Evolutionary conservation across 23 tunicate species (phyloP), one percentile per base, ranked within the genome.

Genomic region (Botrylloides violaceus): DNA sequence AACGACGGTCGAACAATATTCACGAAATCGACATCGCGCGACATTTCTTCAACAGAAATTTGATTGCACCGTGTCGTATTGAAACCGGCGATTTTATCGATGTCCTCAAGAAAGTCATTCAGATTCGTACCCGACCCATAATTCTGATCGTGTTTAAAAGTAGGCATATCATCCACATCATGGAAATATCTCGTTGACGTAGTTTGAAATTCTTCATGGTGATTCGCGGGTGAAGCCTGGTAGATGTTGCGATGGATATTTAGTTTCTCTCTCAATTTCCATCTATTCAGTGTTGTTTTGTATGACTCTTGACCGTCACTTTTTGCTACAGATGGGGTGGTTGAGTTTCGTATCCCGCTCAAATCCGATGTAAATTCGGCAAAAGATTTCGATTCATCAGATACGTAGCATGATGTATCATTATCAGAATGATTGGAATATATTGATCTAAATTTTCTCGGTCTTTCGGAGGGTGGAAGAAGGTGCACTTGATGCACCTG

Each of bases 51-150:
- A 2, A 56, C 36, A 19, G 4, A 20, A 4, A 43, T 56, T 32
- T 37, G 32, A n/a, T n/a, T n/a, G n/a, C n/a, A n/a, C 19, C 74
- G 56, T 0, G 43, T 26, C 29, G 37, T 39, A 6, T 28, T 39
- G n/a, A 39, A 68, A 24, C 28, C 29, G 26, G 56, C 74, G 21
- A 68, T 68, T 27, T 39, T 68, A 26, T 68, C 74, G 2, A 39
- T 32, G 57, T 68, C 74, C 37, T 37, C 37, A 23, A 68, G 58
- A 68, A 68, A 68, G 21, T 68, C 74, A 5, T 32, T 24, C 30
- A 68, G 28, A 36, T 20, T 22, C 25, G 74, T 68, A 7, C 12
- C 53, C n/a, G n/a, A n/a, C n/a, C n/a, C n/a, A n/a, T n/a, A n/a
- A n/a, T n/a, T n/a, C 53, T 7, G 15, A 43, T 9, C 15, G 12